phyloP scores from a whole-genome alignment of 2,888 invertebrate species.

The Ctenicera cuprea region DNA sequence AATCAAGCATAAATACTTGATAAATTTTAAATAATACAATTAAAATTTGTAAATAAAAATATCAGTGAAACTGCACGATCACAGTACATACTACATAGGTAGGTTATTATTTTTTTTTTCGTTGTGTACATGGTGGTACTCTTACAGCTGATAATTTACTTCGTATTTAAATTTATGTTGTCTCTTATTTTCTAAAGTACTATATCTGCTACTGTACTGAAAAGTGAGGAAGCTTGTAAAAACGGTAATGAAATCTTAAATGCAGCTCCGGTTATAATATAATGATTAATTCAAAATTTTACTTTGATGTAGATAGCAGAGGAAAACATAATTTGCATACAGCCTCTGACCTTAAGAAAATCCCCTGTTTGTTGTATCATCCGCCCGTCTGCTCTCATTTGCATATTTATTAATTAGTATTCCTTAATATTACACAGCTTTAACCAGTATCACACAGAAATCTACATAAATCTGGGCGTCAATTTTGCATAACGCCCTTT shows the following conservation, averaged over 20 bases:
- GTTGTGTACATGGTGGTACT: no score
- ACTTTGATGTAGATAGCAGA: conserved; percentile 12
- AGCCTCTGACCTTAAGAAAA: conserved; percentile 18
- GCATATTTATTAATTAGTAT: conserved; percentile 34
- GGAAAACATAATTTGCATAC: conserved; percentile 21
- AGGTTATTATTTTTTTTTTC: no score
- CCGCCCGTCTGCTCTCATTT: conserved; percentile 26
- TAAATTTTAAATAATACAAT: no score
- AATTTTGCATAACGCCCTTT: not conserved
- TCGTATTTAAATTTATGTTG: no score
- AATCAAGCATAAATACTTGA: no score
- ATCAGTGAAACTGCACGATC: no score
- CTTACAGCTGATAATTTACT: no score
- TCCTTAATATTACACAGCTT: conserved; percentile 30
- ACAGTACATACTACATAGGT: no score
- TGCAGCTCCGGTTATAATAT: conserved; percentile 14
- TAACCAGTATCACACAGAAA: conserved; percentile 27
- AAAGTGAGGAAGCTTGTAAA: no score
- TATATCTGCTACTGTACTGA: no score
- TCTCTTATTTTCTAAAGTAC: no score
- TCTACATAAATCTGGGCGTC: conserved; percentile 22
- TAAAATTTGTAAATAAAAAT: no score
- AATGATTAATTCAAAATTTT: conserved; percentile 22
- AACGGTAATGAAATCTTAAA: not conserved
- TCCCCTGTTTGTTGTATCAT: conserved; percentile 33